phyloP scores from a whole-genome alignment of 2,888 invertebrate species.

The Macrophya alboannulata region DNA sequence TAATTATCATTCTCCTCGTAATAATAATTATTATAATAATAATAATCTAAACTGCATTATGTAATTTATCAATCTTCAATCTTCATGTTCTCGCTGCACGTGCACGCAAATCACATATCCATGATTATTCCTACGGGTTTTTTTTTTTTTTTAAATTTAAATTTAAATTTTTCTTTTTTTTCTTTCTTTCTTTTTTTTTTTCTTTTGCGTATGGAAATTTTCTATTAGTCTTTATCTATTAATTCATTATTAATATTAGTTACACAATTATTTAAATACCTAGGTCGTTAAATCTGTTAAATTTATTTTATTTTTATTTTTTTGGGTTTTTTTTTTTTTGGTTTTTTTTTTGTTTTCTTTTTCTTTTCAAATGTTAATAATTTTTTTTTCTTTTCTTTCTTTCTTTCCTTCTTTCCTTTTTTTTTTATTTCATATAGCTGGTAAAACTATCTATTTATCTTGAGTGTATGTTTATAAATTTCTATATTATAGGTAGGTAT shows the following conservation, averaged over 20 bases:
- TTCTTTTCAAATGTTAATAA: constrained; percentile 60
- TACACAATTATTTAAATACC: constrained; percentile 74
- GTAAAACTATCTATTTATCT: constrained; percentile 74
- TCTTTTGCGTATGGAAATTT: constrained; percentile 71
- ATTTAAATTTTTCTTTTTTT: too few species aligned
- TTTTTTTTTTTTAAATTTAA: too few species aligned
- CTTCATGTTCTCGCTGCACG: constrained; percentile 6
- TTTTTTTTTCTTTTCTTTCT: constrained; percentile 62
- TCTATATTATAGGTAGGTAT: constrained; percentile 64
- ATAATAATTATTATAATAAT: constrained; percentile 14
- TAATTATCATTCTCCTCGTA: constrained; percentile 10
- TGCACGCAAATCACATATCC: constrained; percentile 68
- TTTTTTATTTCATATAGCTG: constrained; percentile 71
- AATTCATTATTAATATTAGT: constrained; percentile 74
- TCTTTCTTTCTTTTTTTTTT: too few species aligned
- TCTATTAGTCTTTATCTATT: constrained; percentile 70
- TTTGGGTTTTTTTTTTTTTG: constrained; percentile 14
- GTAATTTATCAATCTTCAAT: neutral
- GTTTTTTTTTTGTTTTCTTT: constrained; percentile 56
- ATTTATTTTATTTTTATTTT: constrained; percentile 38
- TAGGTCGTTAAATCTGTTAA: constrained; percentile 71
- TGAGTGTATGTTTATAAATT: constrained; percentile 74
- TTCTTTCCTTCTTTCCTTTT: constrained; percentile 58
- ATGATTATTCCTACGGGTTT: constrained; percentile 71
- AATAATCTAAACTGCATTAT: constrained; percentile 31